Conservation (phyloP, 2,113 vertebrate species). For the Chloropsis hardwickii region DNA sequence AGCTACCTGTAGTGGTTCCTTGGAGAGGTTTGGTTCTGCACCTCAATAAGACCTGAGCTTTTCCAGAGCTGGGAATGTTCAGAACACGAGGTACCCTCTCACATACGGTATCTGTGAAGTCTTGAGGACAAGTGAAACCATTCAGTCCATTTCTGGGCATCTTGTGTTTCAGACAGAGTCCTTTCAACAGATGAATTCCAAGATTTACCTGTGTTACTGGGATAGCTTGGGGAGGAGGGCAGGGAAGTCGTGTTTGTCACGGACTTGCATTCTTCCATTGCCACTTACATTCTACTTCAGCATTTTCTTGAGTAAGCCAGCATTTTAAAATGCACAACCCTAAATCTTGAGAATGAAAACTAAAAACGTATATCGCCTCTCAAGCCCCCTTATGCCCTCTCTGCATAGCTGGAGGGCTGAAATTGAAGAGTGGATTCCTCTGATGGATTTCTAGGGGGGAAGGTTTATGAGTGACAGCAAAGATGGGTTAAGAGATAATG, state of each 20-base stretch:
- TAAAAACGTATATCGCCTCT: neutral
- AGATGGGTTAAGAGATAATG: neutral
- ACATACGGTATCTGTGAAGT: fast-evolving
- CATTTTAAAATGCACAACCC: neutral
- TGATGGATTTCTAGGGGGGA: neutral
- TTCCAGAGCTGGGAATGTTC: neutral
- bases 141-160: neutral
- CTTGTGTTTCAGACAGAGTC: neutral
- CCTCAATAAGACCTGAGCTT: neutral
- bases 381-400: neutral
- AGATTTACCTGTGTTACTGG: neutral
- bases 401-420: neutral
- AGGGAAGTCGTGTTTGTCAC: neutral
- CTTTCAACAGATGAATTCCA: neutral
- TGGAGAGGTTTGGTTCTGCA: neutral
- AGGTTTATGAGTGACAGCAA: neutral
- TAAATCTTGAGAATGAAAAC: neutral
- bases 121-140: neutral
- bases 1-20: neutral
- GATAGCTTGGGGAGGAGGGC: neutral
- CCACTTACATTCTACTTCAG: neutral
- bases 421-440: neutral
- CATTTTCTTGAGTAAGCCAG: neutral
- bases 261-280: neutral
- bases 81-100: neutral